A percentile compares a stretch with the other conserved stretches of the same genome.
These are phyloP conservation scores for Lacanobia oleracea DNA, from an alignment of 2,888 invertebrate species.

Conservation along the genomic window DNA sequence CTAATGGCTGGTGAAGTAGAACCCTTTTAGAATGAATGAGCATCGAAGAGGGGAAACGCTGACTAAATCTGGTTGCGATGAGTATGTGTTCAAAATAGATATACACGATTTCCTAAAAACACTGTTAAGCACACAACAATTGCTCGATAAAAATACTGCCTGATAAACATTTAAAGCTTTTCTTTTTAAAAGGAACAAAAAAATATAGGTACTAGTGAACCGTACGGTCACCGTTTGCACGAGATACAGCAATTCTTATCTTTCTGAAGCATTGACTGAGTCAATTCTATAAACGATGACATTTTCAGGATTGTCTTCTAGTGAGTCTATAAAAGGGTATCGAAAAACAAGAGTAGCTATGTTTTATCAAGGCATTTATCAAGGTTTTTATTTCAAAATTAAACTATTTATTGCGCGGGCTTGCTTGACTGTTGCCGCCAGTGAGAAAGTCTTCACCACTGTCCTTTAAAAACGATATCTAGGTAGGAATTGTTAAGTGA, in stretches of 20 bases:
- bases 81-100: background rate
- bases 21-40: conserved; percentile 42
- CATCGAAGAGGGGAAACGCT: conserved; percentile 12
- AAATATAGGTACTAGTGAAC: background rate
- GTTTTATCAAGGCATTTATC: conserved; percentile 1
- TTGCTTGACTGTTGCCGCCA: too few relatives aligned
- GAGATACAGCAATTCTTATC: background rate
- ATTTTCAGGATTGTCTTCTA: background rate
- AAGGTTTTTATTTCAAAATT: too few relatives aligned
- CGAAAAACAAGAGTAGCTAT: background rate
- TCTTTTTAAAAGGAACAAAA: background rate
- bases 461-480: too few relatives aligned
- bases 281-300: background rate
- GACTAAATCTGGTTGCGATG: conserved; percentile 28
- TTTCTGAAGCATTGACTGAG: background rate
- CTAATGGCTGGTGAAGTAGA: conserved; percentile 47
- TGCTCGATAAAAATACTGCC: background rate
- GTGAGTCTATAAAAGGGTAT: background rate
- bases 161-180: too few relatives aligned
- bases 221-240: background rate
- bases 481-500: conserved; percentile 19
- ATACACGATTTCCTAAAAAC: too few relatives aligned
- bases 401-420: too few relatives aligned
- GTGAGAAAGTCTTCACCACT: too few relatives aligned
- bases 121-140: background rate